phyloP scores from a whole-genome alignment of 2,888 invertebrate species.

The Chrysotoxum bicinctum region DNA sequence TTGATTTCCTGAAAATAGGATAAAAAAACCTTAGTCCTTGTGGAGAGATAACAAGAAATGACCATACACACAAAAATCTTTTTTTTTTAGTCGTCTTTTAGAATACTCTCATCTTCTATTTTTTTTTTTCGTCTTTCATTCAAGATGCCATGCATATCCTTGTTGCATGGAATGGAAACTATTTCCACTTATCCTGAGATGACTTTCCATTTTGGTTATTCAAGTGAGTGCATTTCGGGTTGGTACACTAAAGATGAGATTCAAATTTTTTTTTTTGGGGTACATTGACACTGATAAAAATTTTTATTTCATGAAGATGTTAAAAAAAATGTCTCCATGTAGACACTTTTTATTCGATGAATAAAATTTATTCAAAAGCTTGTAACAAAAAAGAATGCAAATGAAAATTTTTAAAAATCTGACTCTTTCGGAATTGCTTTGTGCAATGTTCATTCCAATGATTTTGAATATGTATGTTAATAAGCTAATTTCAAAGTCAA shows the following conservation, averaged over 20 bases:
- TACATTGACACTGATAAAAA: slow-evolving; percentile 50
- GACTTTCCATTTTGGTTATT: slow-evolving; percentile 14
- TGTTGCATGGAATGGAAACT: slow-evolving; percentile 47
- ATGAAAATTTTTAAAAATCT: neutral
- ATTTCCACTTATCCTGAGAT: slow-evolving; percentile 42
- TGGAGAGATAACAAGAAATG: slow-evolving; percentile 61
- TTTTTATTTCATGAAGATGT: slow-evolving; percentile 35
- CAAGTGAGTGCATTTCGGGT: slow-evolving; percentile 29
- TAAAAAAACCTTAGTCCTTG: slow-evolving; percentile 17
- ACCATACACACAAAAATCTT: slow-evolving; percentile 32
- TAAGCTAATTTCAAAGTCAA: too few species aligned
- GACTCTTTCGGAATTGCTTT: neutral
- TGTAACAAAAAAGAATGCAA: neutral
- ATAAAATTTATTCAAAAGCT: too few species aligned
- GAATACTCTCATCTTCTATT: neutral
- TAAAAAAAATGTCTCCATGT: slow-evolving; percentile 21
- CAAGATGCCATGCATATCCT: slow-evolving; percentile 39
- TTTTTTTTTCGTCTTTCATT: slow-evolving; percentile 5
- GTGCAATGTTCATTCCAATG: too few species aligned
- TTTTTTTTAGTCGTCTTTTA: neutral
- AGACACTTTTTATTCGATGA: neutral
- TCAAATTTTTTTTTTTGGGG: neutral
- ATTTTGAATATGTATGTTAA: too few species aligned
- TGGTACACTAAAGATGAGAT: neutral
- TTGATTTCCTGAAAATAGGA: slow-evolving; percentile 39